phyloP scores from a whole-genome alignment of 2,113 vertebrate species.

The Podarcis raffonei region DNA sequence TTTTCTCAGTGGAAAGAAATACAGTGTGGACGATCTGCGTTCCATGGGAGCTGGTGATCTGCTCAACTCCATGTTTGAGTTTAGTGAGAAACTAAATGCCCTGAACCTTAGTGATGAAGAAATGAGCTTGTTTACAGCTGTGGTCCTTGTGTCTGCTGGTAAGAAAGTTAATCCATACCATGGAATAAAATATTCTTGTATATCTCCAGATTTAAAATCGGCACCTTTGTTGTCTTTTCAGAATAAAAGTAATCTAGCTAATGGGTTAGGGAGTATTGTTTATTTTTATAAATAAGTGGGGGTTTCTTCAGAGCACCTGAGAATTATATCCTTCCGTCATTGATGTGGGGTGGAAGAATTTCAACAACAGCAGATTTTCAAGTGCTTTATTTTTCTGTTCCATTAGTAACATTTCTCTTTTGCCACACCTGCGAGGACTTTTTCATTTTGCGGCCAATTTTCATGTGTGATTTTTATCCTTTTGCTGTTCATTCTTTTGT shows the following conservation, averaged over 20 bases:
- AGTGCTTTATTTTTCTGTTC: too few species aligned
- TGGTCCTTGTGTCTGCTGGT: slow-evolving; percentile 98
- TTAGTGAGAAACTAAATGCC: slow-evolving; percentile 93
- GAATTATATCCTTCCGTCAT: neutral
- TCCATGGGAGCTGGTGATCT: slow-evolving; percentile 93
- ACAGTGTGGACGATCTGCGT: slow-evolving; percentile 88
- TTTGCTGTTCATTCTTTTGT: neutral
- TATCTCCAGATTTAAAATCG: neutral
- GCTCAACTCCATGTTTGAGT: slow-evolving; percentile 97
- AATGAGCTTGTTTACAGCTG: slow-evolving; percentile 95
- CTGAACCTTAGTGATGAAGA: slow-evolving; percentile 92
- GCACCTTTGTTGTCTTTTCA: neutral
- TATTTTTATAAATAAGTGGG: neutral
- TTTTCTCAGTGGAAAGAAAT: slow-evolving; percentile 93
- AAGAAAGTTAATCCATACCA: slow-evolving; percentile 57
- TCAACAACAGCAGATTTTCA: too few species aligned
- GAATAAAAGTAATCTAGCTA: neutral
- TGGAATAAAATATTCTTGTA: neutral
- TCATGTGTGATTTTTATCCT: neutral
- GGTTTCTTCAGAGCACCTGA: neutral
- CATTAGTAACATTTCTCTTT: too few species aligned
- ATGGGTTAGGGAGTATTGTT: neutral
- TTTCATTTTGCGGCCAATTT: neutral
- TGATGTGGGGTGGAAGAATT: too few species aligned
- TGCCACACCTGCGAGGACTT: neutral